Evolutionary conservation across 2,888 invertebrate genomes (phyloP), one percentile per base, ranked within the genome.

Genomic region (Zygothrica quintamaculata): DNA sequence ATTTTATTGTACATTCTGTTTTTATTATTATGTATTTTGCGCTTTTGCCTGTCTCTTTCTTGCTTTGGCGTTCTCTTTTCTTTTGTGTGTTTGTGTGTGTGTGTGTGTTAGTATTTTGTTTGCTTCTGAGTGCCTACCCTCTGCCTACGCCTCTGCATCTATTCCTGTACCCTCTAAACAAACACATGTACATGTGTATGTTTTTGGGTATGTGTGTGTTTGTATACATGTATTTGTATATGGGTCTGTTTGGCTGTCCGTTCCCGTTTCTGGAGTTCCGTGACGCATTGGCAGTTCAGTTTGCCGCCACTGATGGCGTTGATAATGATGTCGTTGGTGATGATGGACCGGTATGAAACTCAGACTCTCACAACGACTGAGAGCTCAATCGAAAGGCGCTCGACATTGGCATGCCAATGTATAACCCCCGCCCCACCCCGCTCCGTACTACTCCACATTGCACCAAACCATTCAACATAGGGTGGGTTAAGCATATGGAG

Each of bases 1-100:
- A 78, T 87, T 87, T 80, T 84, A 80, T 84, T 80, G 82, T 87
- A 84, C 81, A 87, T 80, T 87, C 82, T 77, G 77, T 86, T 79
- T 78, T 86, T 79, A 86, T 79, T 79, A 79, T 79, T 79, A 79
- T 79, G 84, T 79, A 84, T 86, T 80, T 87, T 80, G 80, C 87
- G 80, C 80, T 86, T 80, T 86, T 84, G 84, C 86, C 84, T 64
- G 81, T 84, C 80, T 55, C 70, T 52, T 29, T 29, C 37, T 15
- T 36, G 37, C 15, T 56, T 51, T 26, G 16, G 18, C 46, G 46
- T 25, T n/a, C n/a, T n/a, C n/a, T n/a, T n/a, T n/a, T n/a, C n/a
- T n/a, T n/a, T 47, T 43, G 40, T 40, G n/a, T 40, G 15, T 16
- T 26, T 22, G 9, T 47, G 46, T 29, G 34, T n/a, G n/a, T n/a